Evolutionary conservation across 2,888 invertebrate genomes (phyloP).

Genomic region (Hydraecia micacea): DNA sequence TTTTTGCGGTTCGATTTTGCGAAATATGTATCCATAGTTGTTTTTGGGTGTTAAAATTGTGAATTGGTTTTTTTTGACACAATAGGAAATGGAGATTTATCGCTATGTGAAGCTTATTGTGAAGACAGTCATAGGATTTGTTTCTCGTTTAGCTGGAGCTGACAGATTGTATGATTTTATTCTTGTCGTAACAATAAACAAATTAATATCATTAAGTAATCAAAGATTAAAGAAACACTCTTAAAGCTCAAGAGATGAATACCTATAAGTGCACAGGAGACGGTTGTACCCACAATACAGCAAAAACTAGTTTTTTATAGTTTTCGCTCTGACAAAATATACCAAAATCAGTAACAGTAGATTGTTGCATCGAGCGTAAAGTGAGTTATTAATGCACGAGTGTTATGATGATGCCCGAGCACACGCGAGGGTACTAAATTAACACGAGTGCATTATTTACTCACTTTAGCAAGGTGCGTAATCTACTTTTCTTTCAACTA

Average conservation of each 20-base stretch:
- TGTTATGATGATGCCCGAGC: too few relatives aligned
- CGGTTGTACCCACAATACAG: too few relatives aligned
- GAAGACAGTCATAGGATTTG: neutral
- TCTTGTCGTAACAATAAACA: too few relatives aligned
- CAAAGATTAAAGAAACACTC: neutral
- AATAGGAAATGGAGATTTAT: neutral
- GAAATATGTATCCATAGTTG: neutral
- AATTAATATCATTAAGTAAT: too few relatives aligned
- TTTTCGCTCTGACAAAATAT: neutral
- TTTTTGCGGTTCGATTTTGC: slow-evolving; percentile 9
- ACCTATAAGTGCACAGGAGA: too few relatives aligned
- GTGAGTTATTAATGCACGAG: too few relatives aligned
- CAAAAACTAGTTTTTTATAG: too few relatives aligned
- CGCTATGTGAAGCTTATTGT: neutral
- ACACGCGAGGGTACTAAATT: too few relatives aligned
- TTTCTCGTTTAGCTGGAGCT: neutral
- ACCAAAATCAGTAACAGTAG: neutral
- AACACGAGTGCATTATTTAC: too few relatives aligned
- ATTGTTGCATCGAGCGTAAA: too few relatives aligned
- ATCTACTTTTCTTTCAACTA: too few relatives aligned
- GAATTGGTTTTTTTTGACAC: neutral
- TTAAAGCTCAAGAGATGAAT: neutral
- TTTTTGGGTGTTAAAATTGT: neutral
- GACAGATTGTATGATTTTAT: neutral
- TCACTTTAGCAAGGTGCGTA: too few relatives aligned